Percentiles rank a stretch among this genome's conserved stretches.
Conservation (phyloP, 1,140 invertebrate genomes). For the Drosophila truncata region DNA sequence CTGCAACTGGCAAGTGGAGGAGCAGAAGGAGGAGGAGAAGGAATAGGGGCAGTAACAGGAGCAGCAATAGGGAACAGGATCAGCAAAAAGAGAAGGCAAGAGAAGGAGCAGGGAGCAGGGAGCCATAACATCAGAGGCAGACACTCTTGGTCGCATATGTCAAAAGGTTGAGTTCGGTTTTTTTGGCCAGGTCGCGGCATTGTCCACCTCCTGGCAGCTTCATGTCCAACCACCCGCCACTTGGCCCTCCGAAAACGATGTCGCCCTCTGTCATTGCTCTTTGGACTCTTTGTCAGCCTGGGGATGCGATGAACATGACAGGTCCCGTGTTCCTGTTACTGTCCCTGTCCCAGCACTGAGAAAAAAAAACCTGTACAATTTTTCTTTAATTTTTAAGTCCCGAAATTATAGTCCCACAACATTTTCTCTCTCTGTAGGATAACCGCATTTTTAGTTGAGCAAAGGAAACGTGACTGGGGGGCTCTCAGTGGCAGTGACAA, state of each 20-base stretch:
- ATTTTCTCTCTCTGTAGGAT: slow-evolving; percentile 3
- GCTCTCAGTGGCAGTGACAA: slow-evolving; percentile 46
- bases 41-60: not conserved
- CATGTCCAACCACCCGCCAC: slow-evolving; percentile 6
- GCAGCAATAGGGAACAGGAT: not conserved
- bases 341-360: slow-evolving; percentile 17
- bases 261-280: slow-evolving; percentile 38
- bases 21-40: not conserved
- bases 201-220: slow-evolving; percentile 24
- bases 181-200: slow-evolving; percentile 45
- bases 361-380: not conserved
- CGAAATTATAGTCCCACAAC: not conserved
- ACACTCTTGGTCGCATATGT: slow-evolving; percentile 26
- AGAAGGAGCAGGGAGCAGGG: not conserved
- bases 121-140: slow-evolving; percentile 2
- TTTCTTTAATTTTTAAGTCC: not conserved
- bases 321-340: slow-evolving; percentile 21
- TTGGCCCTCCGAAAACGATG: slow-evolving; percentile 37
- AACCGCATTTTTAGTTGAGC: slow-evolving; percentile 11
- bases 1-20: slow-evolving; percentile 18
- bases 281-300: slow-evolving; percentile 20
- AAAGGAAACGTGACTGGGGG: slow-evolving; percentile 36
- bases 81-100: not conserved
- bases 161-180: slow-evolving; percentile 39
- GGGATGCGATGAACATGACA: slow-evolving; percentile 42